These are phyloP conservation scores for Cryptoprocta ferox DNA, from an alignment of 2,797 vertebrate genomes.

Conservation along the genomic window DNA sequence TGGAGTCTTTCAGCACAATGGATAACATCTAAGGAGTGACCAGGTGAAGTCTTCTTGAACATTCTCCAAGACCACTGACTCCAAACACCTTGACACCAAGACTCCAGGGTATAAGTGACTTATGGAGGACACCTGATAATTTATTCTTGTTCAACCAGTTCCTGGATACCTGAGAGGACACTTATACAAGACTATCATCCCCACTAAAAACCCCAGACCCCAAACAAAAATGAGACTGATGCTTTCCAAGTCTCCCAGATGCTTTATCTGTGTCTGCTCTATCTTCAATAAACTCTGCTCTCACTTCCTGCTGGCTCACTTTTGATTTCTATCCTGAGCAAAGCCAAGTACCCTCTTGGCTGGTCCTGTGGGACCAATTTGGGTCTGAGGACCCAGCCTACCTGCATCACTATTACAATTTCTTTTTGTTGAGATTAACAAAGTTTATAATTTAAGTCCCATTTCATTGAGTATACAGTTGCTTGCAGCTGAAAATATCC, in stretches of 20 bases:
- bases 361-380: not conserved
- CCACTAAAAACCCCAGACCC: not conserved
- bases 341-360: not conserved
- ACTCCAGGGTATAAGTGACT: not conserved
- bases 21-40: not conserved
- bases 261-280: not conserved
- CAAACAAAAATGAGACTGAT: not conserved
- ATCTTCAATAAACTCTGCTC: not conserved
- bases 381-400: not conserved
- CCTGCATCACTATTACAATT: not conserved
- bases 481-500: not conserved
- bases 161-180: not conserved
- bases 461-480: not conserved
- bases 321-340: not conserved
- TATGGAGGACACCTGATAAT: not conserved
- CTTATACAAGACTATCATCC: not conserved
- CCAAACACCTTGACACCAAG: not conserved
- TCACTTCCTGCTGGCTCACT: not conserved
- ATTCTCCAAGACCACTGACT: not conserved
- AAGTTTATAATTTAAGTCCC: not conserved
- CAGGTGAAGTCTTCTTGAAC: not conserved
- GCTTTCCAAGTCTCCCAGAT: not conserved
- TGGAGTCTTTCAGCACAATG: not conserved
- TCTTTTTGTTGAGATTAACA: slow-evolving; percentile 4
- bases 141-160: not conserved